Conservation (phyloP, 2,113 vertebrate genomes). For the Halcyon malimbica region DNA sequence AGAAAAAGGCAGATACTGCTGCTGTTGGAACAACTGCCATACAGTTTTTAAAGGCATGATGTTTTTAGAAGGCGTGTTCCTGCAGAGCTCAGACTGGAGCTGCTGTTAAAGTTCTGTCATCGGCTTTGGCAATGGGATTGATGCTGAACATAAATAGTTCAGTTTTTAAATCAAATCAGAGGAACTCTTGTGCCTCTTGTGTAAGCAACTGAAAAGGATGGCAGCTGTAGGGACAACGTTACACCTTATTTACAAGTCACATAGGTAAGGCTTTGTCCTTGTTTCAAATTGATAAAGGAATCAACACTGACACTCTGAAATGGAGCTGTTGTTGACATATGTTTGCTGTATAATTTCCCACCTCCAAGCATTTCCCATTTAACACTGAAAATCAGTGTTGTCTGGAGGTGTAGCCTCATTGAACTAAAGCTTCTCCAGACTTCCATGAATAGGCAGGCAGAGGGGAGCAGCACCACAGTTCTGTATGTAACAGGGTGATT, state of each 20-base stretch:
- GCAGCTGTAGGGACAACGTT: not conserved
- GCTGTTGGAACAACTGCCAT: not conserved
- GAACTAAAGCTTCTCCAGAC: not conserved
- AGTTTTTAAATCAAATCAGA: not conserved
- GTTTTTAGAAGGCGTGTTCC: not conserved
- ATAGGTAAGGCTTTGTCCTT: not conserved
- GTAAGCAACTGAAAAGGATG: not conserved
- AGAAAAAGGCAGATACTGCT: not conserved
- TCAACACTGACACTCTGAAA: not conserved
- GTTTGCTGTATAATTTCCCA: not conserved
- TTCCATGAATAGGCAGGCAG: not conserved
- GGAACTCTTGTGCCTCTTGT: not conserved
- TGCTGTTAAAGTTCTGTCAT: not conserved
- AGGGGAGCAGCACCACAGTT: not conserved
- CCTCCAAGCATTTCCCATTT: not conserved
- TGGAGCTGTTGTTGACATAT: not conserved
- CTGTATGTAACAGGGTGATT: not conserved
- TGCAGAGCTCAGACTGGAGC: not conserved
- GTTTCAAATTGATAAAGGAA: not conserved
- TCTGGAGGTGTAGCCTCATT: not conserved
- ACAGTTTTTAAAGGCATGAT: not conserved
- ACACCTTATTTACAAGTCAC: not conserved
- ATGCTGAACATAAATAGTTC: not conserved
- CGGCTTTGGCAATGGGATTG: not conserved
- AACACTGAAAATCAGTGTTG: not conserved